phyloP scores from a whole-genome alignment of 2,797 vertebrate genomes.

The Gouania willdenowi region DNA sequence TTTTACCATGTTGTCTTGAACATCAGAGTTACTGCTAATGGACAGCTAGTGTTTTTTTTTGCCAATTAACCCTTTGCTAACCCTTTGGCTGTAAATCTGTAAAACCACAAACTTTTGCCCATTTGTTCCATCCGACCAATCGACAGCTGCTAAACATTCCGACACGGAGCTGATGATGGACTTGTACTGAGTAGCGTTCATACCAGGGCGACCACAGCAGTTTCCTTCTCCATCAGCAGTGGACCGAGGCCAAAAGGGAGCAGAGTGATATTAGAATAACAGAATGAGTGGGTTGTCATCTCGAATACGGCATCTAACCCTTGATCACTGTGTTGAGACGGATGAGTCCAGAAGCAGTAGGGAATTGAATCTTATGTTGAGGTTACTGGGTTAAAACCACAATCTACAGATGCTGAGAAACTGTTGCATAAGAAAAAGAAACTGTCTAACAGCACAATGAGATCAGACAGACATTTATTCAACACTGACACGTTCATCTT shows the following conservation, averaged over 20 bases:
- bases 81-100: no score
- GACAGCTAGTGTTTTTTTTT: no score
- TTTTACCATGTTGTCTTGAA: no score
- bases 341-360: slow-evolving; percentile 17
- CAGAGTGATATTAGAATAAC: slow-evolving; percentile 52
- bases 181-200: slow-evolving; percentile 28
- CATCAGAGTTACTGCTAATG: no score
- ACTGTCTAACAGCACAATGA: slow-evolving; percentile 1
- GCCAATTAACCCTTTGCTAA: no score
- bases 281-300: slow-evolving; percentile 24
- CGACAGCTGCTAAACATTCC: no score
- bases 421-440: slow-evolving; percentile 15
- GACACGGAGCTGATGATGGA: no score
- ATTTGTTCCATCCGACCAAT: no score
- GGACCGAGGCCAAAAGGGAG: slow-evolving; percentile 25
- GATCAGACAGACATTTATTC: slow-evolving; percentile 10
- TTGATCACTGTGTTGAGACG: slow-evolving; percentile 14
- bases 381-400: slow-evolving; percentile 1
- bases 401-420: slow-evolving; percentile 12
- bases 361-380: slow-evolving; percentile 23
- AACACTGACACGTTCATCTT: not conserved
- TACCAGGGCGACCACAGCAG: slow-evolving; percentile 40
- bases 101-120: no score
- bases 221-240: slow-evolving; percentile 55
- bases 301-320: slow-evolving; percentile 33